Evolutionary conservation across 2,113 vertebrate species (phyloP).

Genomic region (Pipra filicauda): DNA sequence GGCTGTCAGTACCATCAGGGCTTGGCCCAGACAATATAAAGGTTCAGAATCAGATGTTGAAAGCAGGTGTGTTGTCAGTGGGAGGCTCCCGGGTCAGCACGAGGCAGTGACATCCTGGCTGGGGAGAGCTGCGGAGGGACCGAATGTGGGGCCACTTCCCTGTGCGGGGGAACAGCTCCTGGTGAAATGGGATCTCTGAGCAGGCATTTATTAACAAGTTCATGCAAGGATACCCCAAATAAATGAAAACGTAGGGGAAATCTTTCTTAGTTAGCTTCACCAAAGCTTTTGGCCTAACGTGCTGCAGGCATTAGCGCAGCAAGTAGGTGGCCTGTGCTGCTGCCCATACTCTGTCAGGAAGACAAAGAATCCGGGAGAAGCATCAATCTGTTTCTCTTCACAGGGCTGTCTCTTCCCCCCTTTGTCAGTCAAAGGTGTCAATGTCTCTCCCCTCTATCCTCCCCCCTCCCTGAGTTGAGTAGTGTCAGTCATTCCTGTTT

Average conservation of each 20-base stretch:
- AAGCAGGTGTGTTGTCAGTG: neutral
- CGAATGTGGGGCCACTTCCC: rapidly evolving
- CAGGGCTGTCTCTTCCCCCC: constrained; percentile 75
- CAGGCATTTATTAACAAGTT: neutral
- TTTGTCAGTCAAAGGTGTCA: constrained; percentile 76
- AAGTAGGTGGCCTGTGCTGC: constrained; percentile 66
- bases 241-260: neutral
- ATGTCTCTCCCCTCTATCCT: constrained; percentile 72
- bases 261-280: constrained; percentile 39
- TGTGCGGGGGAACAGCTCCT: neutral
- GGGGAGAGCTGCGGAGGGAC: neutral
- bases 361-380: constrained; percentile 72
- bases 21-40: neutral
- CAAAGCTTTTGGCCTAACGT: constrained; percentile 60
- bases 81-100: neutral
- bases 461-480: constrained; percentile 71
- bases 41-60: neutral
- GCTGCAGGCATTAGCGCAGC: constrained; percentile 47
- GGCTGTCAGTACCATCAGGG: neutral
- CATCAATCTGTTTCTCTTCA: constrained; percentile 81
- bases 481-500: constrained; percentile 82
- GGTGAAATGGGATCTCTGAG: neutral
- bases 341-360: constrained; percentile 72
- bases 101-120: neutral
- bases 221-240: neutral